Conservation (phyloP, 2,888 invertebrate genomes). For the Agonopterix subpropinquella region DNA sequence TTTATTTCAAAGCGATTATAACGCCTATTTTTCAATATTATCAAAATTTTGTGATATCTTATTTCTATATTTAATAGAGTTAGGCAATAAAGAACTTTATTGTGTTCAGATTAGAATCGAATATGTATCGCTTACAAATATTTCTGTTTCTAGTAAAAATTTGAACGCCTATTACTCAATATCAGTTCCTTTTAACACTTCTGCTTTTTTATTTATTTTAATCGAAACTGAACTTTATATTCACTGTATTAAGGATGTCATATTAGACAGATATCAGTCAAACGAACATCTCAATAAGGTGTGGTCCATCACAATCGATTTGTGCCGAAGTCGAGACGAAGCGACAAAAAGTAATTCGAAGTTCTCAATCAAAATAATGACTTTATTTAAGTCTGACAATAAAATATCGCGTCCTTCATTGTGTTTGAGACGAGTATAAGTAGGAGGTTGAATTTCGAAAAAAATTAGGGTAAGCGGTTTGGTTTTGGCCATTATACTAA, state of each 20-base stretch:
- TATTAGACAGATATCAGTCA: background rate
- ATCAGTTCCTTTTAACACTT: slow-evolving; percentile 15
- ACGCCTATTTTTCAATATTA: slow-evolving; percentile 54
- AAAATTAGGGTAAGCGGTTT: background rate
- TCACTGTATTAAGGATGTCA: background rate
- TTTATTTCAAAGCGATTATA: slow-evolving; percentile 48
- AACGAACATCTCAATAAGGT: slow-evolving; percentile 42
- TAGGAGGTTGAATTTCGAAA: slow-evolving; percentile 26
- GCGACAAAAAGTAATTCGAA: slow-evolving; percentile 40
- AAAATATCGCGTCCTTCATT: slow-evolving; percentile 64
- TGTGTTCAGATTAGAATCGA: too few species aligned
- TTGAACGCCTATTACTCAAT: slow-evolving; percentile 57
- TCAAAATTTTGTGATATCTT: too few species aligned
- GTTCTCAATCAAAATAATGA: slow-evolving; percentile 73
- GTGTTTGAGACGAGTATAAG: slow-evolving; percentile 39
- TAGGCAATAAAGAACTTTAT: too few species aligned
- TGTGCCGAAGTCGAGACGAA: slow-evolving; percentile 42
- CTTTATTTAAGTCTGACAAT: slow-evolving; percentile 74
- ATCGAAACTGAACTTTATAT: background rate
- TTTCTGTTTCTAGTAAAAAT: too few species aligned
- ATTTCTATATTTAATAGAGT: too few species aligned
- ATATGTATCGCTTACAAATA: too few species aligned
- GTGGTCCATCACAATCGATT: slow-evolving; percentile 62
- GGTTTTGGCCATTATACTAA: too few species aligned
- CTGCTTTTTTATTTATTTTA: background rate